Evolutionary conservation across 1,140 invertebrate genomes (phyloP).

Genomic region (Drosophila bocki): DNA sequence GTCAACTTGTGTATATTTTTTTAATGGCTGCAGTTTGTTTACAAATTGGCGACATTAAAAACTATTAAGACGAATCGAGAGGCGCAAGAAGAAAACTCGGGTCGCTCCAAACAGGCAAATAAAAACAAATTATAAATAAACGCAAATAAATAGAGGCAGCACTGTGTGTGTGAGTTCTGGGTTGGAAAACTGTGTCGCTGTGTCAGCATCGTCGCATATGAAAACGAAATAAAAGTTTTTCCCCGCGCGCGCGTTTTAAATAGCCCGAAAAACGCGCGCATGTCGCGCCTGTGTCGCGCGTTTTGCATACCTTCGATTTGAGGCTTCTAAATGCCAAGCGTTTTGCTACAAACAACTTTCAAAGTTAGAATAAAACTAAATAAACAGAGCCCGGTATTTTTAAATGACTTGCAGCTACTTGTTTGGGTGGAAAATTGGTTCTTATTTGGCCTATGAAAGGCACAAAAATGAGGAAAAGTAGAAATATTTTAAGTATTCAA

Average conservation of each 20-base stretch:
- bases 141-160: slow-evolving; percentile 71
- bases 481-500: neutral
- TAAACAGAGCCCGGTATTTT: neutral
- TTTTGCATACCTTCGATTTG: slow-evolving; percentile 41
- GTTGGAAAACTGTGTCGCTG: slow-evolving; percentile 78
- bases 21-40: slow-evolving; percentile 74
- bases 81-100: slow-evolving; percentile 13
- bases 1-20: slow-evolving; percentile 49
- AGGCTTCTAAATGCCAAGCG: slow-evolving; percentile 38
- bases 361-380: slow-evolving; percentile 19
- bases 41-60: slow-evolving; percentile 82
- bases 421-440: slow-evolving; percentile 2
- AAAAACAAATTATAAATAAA: slow-evolving; percentile 83
- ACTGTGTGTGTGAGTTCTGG: slow-evolving; percentile 29
- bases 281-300: slow-evolving; percentile 47
- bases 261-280: slow-evolving; percentile 49
- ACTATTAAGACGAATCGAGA: slow-evolving; percentile 68
- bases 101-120: slow-evolving; percentile 43
- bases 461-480: neutral
- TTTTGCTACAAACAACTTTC: slow-evolving; percentile 19
- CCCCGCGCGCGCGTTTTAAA: slow-evolving; percentile 49
- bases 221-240: slow-evolving; percentile 36
- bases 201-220: slow-evolving; percentile 60
- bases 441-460: neutral
- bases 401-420: neutral